Base-by-base conservation (phyloP, 2,113 vertebrate species). In the Sturnira hondurensis region DNA sequence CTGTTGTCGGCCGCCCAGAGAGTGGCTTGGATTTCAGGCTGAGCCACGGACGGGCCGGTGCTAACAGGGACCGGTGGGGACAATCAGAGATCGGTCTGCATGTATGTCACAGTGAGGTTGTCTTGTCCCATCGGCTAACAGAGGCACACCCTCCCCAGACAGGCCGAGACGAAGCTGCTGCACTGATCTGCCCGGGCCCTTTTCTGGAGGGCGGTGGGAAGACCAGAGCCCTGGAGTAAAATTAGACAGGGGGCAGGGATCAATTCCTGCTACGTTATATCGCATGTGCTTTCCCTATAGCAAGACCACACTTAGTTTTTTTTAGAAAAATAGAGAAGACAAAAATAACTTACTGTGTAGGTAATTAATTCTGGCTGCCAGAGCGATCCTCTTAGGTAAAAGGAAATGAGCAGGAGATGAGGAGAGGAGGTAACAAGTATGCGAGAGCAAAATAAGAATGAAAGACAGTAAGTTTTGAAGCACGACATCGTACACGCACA, bases 321-420 rank as follows among this genome's bases (percentile, higher is more conserved):
- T 52, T 14, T 58, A 84, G 20, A 89, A 3, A 4, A 0, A 87
- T 22, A 16, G 10, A 68, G 0, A 84, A 96, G 52, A 86, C 20
- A 68, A 83, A 98, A 97, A 77, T 33, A 98, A 99, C 99, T 99
- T 99, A 99, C 99, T 99, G 98, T 97, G 99, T 85, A 97, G 97
- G 97, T 98, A 98, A 98, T 98, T 98, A 98, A 98, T 97, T 98
- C 98, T 97, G 98, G 98, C 97, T 98, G 98, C 97, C 98, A 99
- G 89, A 98, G 99, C 86, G 97, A 98, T 99, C 99, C 99, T 99
- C 99, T 98, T 83, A 98, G 98, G 98, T 98, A 97, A 98, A 98
- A 98, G 97, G 96, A 90, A 97, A 98, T 0, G 47, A 92, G 98
- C 98, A 97, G 93, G 97, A 97, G 98, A 97, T 17, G 89, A 52